Base-by-base conservation (phyloP, 2,888 invertebrate species). In the Heliconius ismenius region DNA sequence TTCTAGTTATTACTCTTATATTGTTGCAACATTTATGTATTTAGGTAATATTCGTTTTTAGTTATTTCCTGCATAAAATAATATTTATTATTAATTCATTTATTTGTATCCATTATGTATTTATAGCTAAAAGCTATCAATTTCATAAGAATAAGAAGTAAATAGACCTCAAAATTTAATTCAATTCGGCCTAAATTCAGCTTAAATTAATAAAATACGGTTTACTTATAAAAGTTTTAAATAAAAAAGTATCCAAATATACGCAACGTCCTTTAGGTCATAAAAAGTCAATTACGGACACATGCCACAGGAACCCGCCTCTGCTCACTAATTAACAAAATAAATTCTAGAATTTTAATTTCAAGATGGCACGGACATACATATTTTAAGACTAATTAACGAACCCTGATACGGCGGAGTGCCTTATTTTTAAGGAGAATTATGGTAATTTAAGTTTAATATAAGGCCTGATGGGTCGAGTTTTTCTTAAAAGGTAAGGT, bases 301-400 rank as follows among this genome's bases (percentile, higher is more conserved):
- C 75, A 63, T 63, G 70, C 43, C 28, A 18, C 63, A 21, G 28
- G 28, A 43, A 54, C 13, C 43, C 49, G 64, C 26, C 58, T 73
- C 67, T 26, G 63, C 63, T 65, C 60, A 76, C 76, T 76, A 73
- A 76, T 76, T 76, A 76, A 76, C 73, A 28, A 72, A 73, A 73
- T 60, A 67, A 72, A 76, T 72, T 72, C 60, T 36, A 75, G 64
- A 76, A 76, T 76, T 76, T 76, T 76, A 76, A 76, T 76, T 76
- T 65, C 39, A 76, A 70, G 70, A 76, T 73, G 76, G 64, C 64
- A 54, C 65, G 73, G 60, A 68, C 74, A 36, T 74, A 74, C 64
- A 74, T 63, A 76, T 54, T 76, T 76, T 69, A 49, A 69, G 58
- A 69, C 63, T 74, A 76, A 76, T 76, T 76, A 76, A 76, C 43